phyloP scores from a whole-genome alignment of 1,140 invertebrate species.

The Drosophila athabasca region DNA sequence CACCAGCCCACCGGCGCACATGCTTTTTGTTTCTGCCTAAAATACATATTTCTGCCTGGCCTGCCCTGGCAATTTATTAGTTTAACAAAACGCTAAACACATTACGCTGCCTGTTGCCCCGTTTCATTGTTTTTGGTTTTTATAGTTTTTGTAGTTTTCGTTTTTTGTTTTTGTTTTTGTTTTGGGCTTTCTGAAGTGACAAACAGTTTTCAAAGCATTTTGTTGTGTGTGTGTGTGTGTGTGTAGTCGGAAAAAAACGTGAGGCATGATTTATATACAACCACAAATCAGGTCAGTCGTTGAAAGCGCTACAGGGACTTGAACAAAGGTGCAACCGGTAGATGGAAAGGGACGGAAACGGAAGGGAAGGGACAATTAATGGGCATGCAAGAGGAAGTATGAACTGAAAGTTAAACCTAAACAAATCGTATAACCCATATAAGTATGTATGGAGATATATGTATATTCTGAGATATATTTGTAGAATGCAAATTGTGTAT shows the following conservation, averaged over 20 bases:
- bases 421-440: too few species aligned
- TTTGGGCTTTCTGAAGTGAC: conserved; percentile 32
- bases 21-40: not conserved
- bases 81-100: conserved; percentile 51
- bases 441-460: too few species aligned
- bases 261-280: conserved; percentile 46
- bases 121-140: not conserved
- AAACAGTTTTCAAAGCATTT: conserved; percentile 19
- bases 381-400: too few species aligned
- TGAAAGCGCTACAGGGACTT: not conserved
- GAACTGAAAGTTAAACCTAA: too few species aligned
- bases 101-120: conserved; percentile 7
- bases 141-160: conserved; percentile 11
- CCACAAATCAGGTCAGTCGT: conserved; percentile 41
- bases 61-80: conserved; percentile 34
- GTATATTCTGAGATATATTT: too few species aligned
- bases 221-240: too few species aligned
- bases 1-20: not conserved
- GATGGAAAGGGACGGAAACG: conserved; percentile 5
- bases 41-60: not conserved
- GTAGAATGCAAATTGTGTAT: too few species aligned
- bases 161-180: conserved; percentile 17
- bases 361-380: not conserved
- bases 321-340: not conserved
- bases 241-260: conserved; percentile 13